phyloP scores from a whole-genome alignment of 35 echinoderm and acorn worm genomes.

The Ophioderma brevispina region DNA sequence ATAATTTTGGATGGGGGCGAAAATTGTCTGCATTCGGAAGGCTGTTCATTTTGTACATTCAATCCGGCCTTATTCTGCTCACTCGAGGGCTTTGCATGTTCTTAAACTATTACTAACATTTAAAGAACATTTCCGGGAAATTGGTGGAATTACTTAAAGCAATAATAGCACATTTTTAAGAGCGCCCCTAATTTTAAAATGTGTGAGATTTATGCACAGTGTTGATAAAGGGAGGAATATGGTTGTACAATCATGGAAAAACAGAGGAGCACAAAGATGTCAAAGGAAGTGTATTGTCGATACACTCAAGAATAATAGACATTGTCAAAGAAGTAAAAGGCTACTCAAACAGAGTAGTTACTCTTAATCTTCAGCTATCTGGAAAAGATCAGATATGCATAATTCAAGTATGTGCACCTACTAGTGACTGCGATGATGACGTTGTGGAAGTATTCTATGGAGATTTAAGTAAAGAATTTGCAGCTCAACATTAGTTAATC shows the following conservation, averaged over 20 bases:
- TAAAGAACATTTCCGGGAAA: too few species aligned
- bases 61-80: too few species aligned
- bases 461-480: not conserved
- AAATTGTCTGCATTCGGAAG: too few species aligned
- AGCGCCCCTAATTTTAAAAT: too few species aligned
- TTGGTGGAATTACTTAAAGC: too few species aligned
- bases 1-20: too few species aligned
- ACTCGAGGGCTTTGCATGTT: too few species aligned
- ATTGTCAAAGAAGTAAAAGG: not conserved
- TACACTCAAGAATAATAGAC: conserved; percentile 1
- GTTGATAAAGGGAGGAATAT: not conserved
- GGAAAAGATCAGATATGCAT: not conserved
- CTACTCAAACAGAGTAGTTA: conserved; percentile 2
- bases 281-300: conserved; percentile 17
- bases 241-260: not conserved
- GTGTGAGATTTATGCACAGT: too few species aligned
- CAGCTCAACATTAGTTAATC: not conserved
- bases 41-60: too few species aligned
- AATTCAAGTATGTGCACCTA: conserved; percentile 32
- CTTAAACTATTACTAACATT: too few species aligned
- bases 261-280: not conserved
- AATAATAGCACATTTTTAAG: too few species aligned
- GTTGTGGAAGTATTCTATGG: not conserved
- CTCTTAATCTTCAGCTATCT: conserved; percentile 4
- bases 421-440: not conserved